Conservation (phyloP, 30 jellyfish, hydroid and myxozoan genomes). For the Chironex yamaguchii region DNA sequence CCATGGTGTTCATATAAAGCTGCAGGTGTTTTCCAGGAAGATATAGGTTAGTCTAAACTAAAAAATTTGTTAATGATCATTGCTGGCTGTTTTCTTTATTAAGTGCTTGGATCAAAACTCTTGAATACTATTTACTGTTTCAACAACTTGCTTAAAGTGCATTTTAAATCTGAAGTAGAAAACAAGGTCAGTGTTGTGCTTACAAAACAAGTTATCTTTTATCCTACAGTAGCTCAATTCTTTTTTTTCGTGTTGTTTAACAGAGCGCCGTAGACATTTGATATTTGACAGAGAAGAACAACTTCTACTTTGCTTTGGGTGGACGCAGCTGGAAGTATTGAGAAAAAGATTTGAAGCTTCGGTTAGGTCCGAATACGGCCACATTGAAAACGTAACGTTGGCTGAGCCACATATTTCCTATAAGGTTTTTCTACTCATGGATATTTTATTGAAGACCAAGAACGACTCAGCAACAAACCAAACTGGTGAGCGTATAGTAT, state of each 20-base stretch:
- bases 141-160: no score
- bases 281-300: no score
- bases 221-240: no score
- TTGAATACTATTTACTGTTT: no score
- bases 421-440: slow-evolving; percentile 38
- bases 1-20: slow-evolving; percentile 79
- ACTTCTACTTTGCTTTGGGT: no score
- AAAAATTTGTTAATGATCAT: background rate
- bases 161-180: no score
- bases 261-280: no score
- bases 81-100: background rate
- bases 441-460: slow-evolving; percentile 15
- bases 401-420: slow-evolving; percentile 57
- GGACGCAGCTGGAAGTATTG: background rate
- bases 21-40: slow-evolving; percentile 24
- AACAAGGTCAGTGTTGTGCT: no score
- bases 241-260: no score
- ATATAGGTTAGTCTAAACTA: slow-evolving; percentile 22
- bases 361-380: slow-evolving; percentile 12
- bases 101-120: no score
- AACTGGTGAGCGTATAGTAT: no score
- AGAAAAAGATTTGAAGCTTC: slow-evolving; percentile 3
- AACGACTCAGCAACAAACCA: slow-evolving; percentile 1
- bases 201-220: no score
- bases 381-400: slow-evolving; percentile 13